Base-by-base conservation (phyloP, 2,113 vertebrate genomes). In the Aldabrachelys gigantea region DNA sequence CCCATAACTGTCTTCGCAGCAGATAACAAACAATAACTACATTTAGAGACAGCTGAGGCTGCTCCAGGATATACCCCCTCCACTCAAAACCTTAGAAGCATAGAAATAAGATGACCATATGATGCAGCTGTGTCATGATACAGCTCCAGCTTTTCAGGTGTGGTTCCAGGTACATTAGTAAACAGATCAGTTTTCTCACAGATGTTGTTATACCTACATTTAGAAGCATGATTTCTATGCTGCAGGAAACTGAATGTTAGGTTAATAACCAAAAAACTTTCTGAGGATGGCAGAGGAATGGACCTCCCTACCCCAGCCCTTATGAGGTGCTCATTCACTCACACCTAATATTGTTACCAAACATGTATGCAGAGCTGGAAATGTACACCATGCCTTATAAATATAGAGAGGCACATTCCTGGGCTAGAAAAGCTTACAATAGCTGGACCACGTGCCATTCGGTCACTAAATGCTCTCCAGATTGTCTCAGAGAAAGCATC, bases 11-110 rank as follows among this genome's bases (percentile, higher is more conserved):
- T 80, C 44, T 89, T 38, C n/a, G n/a, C 29, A 38, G 80, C 21
- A 0, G 0, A 2, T 50, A 21, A 21, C 24, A 59, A 19, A 6
- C 5, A 35, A 80, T 85, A 92, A 7, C 0, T 17, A 53, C 22
- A 7, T 91, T 86, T 50, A 38, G 8, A 2, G 80, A 47, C 8
- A 86, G 56, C 69, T 80, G 14, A 38, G 9, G 54, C 25, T 62
- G 53, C 85, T 81, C 56, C 22, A 85, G 6, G 59, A 69, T n/a
- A 25, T 49, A 84, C 83, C 84, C 16, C 13, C 6, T 21, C 79
- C 17, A 47, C 10, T 47, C 87, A 8, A 49, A 44, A 72, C 35
- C 65, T 22, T 11, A 38, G 65, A 69, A 13, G 54, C 50, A 44
- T 24, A 12, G 87, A 49, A 91, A 78, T 2, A 78, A 89, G 59